Base-by-base conservation (phyloP, 2,113 vertebrate genomes). In the Labrus mixtus region DNA sequence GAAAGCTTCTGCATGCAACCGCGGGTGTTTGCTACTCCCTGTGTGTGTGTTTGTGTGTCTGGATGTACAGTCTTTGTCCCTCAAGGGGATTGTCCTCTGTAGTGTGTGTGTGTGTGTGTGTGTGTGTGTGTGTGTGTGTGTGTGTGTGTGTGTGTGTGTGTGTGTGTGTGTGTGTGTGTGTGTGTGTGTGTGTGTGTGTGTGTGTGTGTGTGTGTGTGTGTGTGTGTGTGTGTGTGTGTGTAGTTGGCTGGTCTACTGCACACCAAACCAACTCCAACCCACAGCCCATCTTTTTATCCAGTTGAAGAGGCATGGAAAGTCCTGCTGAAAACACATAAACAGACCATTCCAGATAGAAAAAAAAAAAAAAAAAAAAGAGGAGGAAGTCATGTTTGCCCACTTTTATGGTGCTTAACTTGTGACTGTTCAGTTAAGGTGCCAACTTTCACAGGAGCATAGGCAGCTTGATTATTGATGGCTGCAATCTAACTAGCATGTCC, bases 401-500 rank as follows among this genome's bases (percentile, higher is more conserved):
- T 78, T 81, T 84, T 17, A 17, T 12, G 12, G 55, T 51, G 16
- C 61, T 84, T 53, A 55, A 25, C 0, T 0, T 48, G 53, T 84
- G 12, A 36, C 55, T 67, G 59, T 67, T 71, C n/a, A 22, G 39
- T 51, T 23, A 45, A 68, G 67, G 70, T 68, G 6, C 57, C 2
- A 43, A 41, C 15, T 51, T 37, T 78, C 55, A 61, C 41, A 15
- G 37, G 25, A 73, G 60, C 54, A 57, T 55, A 39, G 56, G 66
- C 59, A 25, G 45, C 59, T 61, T 62, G 68, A 82, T 77, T 81
- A 79, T 74, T n/a, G 72, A 79, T 85, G 67, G 79, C 73, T 71
- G 76, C 61, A 68, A 73, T 68, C 74, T 89, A 85, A 89, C 85
- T 74, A 77, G 67, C 68, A 37, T 67, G 55, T 71, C 11, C 50